Conservation (phyloP, 2,113 vertebrate species). For the Azemiops feae region DNA sequence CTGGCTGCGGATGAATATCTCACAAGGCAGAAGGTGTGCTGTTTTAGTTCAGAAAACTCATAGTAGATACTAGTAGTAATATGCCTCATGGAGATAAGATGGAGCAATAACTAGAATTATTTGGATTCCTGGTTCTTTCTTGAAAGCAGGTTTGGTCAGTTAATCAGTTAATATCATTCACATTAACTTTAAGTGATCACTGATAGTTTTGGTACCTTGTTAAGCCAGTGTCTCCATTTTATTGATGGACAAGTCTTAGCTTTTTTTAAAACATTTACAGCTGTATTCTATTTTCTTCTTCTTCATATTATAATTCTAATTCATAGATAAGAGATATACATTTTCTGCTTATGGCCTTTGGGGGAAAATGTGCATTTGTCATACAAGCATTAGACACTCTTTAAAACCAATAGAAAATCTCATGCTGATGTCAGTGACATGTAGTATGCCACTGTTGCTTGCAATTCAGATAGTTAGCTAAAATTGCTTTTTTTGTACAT, state of each 20-base stretch:
- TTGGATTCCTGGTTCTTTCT: background rate
- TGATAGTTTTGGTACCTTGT: background rate
- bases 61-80: no score
- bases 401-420: background rate
- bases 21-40: background rate
- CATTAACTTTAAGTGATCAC: background rate
- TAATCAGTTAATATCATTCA: background rate
- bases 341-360: background rate
- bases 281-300: background rate
- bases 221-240: background rate
- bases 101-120: background rate
- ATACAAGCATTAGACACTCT: background rate
- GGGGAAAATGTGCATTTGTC: background rate
- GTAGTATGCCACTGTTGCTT: background rate
- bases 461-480: background rate
- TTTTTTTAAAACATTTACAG: background rate
- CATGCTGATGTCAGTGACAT: background rate
- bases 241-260: background rate
- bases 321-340: background rate
- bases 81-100: background rate
- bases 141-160: background rate
- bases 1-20: background rate
- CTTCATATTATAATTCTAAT: background rate
- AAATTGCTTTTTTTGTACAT: background rate
- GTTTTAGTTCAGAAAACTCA: background rate